These are phyloP conservation scores for Syritta pipiens DNA, from an alignment of 2,888 invertebrate genomes.

Conservation along the genomic window DNA sequence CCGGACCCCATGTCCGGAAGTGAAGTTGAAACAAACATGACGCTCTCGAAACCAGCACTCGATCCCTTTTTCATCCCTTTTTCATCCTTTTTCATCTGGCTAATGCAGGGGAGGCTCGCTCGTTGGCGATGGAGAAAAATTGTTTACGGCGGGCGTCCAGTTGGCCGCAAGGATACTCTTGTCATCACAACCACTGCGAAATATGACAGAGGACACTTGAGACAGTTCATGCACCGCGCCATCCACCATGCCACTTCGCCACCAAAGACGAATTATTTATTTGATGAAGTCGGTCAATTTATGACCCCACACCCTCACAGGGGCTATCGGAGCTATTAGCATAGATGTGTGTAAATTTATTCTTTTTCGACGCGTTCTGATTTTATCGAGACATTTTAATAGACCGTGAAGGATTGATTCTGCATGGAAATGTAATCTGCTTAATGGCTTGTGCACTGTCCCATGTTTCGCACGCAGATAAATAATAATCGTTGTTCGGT, in stretches of 20 bases:
- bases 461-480: constrained; percentile 24
- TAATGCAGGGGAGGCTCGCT: constrained; percentile 29
- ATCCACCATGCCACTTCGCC: constrained; percentile 14
- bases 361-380: constrained; percentile 44
- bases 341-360: constrained; percentile 58
- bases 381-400: constrained; percentile 55
- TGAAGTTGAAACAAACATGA: constrained; percentile 33
- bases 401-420: constrained; percentile 61
- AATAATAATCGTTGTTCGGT: constrained; percentile 30
- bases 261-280: constrained; percentile 45
- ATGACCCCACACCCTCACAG: constrained; percentile 33
- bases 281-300: constrained; percentile 51
- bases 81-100: constrained; percentile 29
- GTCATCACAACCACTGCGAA: neutral
- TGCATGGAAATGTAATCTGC: constrained; percentile 55
- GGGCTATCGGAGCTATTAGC: constrained; percentile 1
- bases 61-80: constrained; percentile 28
- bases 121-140: constrained; percentile 13
- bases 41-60: constrained; percentile 17
- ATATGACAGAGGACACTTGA: constrained; percentile 27
- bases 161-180: constrained; percentile 15
- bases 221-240: constrained; percentile 32
- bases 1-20: constrained; percentile 11
- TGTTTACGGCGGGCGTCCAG: constrained; percentile 10
- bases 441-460: constrained; percentile 47